Conservation (phyloP, 2,888 invertebrate genomes). For the Troides aeacus region DNA sequence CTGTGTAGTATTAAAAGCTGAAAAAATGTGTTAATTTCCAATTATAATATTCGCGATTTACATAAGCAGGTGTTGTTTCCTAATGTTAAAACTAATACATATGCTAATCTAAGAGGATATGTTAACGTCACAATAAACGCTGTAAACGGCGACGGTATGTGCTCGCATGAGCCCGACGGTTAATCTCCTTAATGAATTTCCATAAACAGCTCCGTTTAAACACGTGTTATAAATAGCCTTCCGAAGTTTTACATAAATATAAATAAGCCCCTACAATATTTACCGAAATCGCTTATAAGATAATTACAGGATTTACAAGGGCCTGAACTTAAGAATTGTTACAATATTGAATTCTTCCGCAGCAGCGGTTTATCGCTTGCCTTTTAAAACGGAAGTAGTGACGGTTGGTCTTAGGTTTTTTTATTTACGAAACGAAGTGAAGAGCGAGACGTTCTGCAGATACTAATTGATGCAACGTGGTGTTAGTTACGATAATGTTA, state of each 20-base stretch:
- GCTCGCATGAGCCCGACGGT: conserved; percentile 43
- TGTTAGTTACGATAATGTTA: too few species aligned
- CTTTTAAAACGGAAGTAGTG: not conserved
- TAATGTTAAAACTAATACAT: conserved; percentile 11
- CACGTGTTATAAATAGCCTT: conserved; percentile 1
- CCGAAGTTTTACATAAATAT: not conserved
- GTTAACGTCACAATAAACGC: conserved; percentile 38
- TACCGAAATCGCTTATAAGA: not conserved
- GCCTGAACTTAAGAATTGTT: not conserved
- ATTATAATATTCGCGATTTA: not conserved
- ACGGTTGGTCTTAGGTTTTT: too few species aligned
- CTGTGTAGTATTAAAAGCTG: not conserved
- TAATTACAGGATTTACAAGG: not conserved
- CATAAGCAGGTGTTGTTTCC: not conserved
- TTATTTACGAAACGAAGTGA: too few species aligned
- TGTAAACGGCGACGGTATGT: conserved; percentile 37
- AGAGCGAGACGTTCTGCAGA: too few species aligned
- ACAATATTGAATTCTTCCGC: too few species aligned
- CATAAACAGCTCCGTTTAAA: conserved; percentile 44
- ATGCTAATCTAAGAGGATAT: conserved; percentile 21
- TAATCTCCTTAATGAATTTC: conserved; percentile 64
- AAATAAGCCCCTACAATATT: not conserved
- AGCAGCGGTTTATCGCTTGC: too few species aligned
- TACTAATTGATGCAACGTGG: too few species aligned
- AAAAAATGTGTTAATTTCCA: not conserved